phyloP scores from a whole-genome alignment of 1,140 invertebrate species.

The Rhopalosiphum maidis region DNA sequence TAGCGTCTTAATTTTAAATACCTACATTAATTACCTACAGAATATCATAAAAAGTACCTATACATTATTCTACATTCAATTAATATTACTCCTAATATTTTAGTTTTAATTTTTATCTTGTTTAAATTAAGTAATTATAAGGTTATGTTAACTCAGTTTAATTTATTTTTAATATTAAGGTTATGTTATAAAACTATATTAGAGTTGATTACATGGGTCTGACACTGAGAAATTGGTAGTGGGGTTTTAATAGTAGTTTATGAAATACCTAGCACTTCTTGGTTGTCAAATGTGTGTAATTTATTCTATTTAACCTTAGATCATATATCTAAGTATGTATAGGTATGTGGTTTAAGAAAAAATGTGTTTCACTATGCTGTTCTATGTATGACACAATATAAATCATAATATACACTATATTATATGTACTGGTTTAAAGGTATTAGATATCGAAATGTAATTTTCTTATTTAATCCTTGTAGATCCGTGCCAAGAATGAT shows the following conservation, averaged over 20 bases:
- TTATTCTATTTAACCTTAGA: background rate
- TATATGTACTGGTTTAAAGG: background rate
- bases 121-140: conserved; percentile 16
- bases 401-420: background rate
- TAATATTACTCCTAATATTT: background rate
- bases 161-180: conserved; percentile 26
- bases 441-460: background rate
- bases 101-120: conserved; percentile 24
- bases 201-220: background rate
- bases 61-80: background rate
- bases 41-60: background rate
- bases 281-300: background rate
- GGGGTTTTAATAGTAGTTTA: conserved; percentile 16
- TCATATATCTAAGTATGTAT: background rate
- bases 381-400: conserved; percentile 21
- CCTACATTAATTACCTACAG: background rate
- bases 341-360: background rate
- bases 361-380: background rate
- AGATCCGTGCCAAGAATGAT: background rate
- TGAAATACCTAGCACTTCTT: background rate
- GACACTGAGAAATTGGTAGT: background rate
- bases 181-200: background rate
- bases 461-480: background rate
- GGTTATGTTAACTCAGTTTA: conserved; percentile 25
- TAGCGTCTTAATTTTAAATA: background rate